Evolutionary conservation across 2,888 invertebrate species (phyloP).

Genomic region (Drosophila anceps): DNA sequence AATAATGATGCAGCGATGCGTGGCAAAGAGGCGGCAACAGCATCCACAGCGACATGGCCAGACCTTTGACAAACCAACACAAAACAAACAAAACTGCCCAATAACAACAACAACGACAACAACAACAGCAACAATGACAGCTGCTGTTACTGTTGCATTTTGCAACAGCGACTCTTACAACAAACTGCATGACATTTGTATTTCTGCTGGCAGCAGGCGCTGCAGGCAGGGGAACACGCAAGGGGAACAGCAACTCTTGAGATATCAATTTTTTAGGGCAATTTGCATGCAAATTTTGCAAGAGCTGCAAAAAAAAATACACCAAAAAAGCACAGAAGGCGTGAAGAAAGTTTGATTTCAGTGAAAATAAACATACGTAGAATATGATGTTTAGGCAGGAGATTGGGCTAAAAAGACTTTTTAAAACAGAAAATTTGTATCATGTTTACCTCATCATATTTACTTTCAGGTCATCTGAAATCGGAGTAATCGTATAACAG

Average conservation of each 20-base stretch:
- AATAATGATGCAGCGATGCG: slow-evolving; percentile 81
- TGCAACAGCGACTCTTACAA: slow-evolving; percentile 68
- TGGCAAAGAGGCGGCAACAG: slow-evolving; percentile 66
- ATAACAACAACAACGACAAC: slow-evolving; percentile 33
- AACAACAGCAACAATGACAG: slow-evolving; percentile 41
- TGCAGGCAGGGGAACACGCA: not conserved
- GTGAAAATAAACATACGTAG: not conserved
- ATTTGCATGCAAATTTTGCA: slow-evolving; percentile 46
- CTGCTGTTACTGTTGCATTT: slow-evolving; percentile 60
- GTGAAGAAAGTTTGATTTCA: slow-evolving; percentile 25
- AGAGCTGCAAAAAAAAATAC: slow-evolving; percentile 7
- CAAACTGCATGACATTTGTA: slow-evolving; percentile 79
- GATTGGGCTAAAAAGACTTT: too few relatives aligned
- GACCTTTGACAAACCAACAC: slow-evolving; percentile 79
- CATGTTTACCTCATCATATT: too few relatives aligned
- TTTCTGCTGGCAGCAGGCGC: slow-evolving; percentile 25
- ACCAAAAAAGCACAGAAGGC: not conserved
- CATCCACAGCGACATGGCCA: slow-evolving; percentile 61
- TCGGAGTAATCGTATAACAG: too few relatives aligned
- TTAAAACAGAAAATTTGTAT: too few relatives aligned
- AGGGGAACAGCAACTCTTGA: slow-evolving; percentile 11
- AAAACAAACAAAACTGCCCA: slow-evolving; percentile 76
- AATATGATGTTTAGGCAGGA: not conserved
- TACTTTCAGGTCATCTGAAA: too few relatives aligned
- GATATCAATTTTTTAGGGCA: slow-evolving; percentile 43